Percentiles rank a stretch among this genome's conserved stretches.
These are phyloP conservation scores for Eupeodes luniger DNA, from an alignment of 2,888 invertebrate species.

Conservation along the genomic window DNA sequence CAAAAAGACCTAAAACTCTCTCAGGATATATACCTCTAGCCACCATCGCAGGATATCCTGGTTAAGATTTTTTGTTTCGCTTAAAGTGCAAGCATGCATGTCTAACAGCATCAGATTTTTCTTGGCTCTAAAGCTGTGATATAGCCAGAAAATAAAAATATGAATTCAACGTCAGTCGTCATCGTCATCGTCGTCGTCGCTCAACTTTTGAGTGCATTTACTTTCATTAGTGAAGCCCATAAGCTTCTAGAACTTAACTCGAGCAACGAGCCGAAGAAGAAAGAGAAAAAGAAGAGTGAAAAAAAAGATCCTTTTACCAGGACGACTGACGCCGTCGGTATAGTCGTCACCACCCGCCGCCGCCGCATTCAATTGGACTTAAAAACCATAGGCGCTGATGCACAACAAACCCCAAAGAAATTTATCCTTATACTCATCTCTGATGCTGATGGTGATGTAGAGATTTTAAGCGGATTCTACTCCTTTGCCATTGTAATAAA, in stretches of 20 bases:
- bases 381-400: conserved; percentile 51
- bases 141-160: background rate
- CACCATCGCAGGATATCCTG: conserved; percentile 34
- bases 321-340: background rate
- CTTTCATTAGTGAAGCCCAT: conserved; percentile 59
- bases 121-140: conserved; percentile 5
- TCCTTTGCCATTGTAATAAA: conserved; percentile 24
- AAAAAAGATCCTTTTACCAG: conserved; percentile 37
- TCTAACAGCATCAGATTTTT: conserved; percentile 31
- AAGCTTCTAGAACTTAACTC: conserved; percentile 17
- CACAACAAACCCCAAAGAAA: conserved; percentile 47
- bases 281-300: conserved; percentile 19
- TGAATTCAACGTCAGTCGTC: background rate
- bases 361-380: conserved; percentile 39
- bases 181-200: background rate
- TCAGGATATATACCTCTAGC: conserved; percentile 18
- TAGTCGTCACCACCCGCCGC: background rate
- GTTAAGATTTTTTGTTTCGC: conserved; percentile 9
- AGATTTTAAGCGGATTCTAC: conserved; percentile 50
- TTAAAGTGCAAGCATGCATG: conserved; percentile 48
- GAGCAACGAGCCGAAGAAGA: background rate
- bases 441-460: conserved; percentile 19
- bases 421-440: background rate
- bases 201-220: conserved; percentile 55
- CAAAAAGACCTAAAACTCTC: background rate